These are phyloP conservation scores for Ctenomys sociabilis DNA, from an alignment of 2,113 vertebrate species.

Conservation along the genomic window DNA sequence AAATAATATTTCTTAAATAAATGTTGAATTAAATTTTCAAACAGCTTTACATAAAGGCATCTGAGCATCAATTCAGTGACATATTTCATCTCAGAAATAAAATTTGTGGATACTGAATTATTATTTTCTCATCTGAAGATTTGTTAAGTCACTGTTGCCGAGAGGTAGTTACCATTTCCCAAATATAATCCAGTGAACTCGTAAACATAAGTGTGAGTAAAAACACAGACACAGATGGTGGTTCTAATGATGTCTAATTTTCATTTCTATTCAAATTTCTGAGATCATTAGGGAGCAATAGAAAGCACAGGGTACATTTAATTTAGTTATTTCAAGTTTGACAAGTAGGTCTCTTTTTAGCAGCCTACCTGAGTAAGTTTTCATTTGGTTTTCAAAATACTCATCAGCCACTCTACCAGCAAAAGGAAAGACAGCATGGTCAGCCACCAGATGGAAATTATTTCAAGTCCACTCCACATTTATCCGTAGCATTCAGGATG, in stretches of 20 bases:
- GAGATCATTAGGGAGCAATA: neutral
- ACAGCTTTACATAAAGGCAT: neutral
- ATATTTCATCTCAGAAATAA: constrained; percentile 2
- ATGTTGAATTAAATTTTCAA: neutral
- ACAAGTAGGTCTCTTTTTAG: neutral
- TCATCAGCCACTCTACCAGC: neutral
- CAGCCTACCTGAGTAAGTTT: neutral
- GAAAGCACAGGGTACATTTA: neutral
- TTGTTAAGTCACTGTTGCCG: neutral
- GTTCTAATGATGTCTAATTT: constrained; percentile 28
- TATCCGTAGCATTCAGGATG: constrained; percentile 59
- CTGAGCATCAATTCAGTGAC: neutral
- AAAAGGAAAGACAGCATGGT: neutral
- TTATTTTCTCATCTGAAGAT: neutral
- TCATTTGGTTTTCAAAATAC: constrained; percentile 38
- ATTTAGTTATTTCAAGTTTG: neutral
- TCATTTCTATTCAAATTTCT: constrained; percentile 52
- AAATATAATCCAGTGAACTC: neutral
- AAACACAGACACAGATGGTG: neutral
- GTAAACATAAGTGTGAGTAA: neutral
- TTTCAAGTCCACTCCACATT: constrained; percentile 38
- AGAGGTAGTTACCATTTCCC: neutral
- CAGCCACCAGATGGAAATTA: constrained; percentile 52
- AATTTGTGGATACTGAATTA: neutral
- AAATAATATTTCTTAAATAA: neutral